Conservation (phyloP, 2,888 invertebrate species). For the Alsophila aescularia region DNA sequence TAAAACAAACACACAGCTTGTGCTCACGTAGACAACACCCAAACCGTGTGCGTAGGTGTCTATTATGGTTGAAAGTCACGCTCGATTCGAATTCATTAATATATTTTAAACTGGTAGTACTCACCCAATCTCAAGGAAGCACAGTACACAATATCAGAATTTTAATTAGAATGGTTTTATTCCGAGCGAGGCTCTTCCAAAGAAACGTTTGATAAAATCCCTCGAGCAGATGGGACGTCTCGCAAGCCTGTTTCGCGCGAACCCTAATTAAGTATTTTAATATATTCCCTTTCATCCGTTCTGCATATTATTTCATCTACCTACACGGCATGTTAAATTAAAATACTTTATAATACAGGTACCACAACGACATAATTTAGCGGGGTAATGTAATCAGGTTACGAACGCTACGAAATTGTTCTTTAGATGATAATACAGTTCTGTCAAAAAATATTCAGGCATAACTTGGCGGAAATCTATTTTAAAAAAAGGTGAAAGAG, state of each 20-base stretch:
- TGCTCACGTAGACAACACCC: conserved; percentile 43
- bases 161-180: conserved; percentile 70
- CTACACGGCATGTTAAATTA: conserved; percentile 56
- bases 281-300: conserved; percentile 68
- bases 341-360: conserved; percentile 40
- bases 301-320: conserved; percentile 54
- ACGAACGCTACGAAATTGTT: background rate
- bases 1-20: conserved; percentile 50
- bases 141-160: conserved; percentile 62
- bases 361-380: conserved; percentile 43
- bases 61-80: conserved; percentile 56
- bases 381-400: conserved; percentile 34
- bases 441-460: too few species aligned
- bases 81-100: conserved; percentile 53
- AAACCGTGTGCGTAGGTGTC: conserved; percentile 39
- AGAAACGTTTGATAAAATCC: conserved; percentile 65
- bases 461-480: too few species aligned
- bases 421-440: background rate
- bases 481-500: too few species aligned
- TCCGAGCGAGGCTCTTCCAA: conserved; percentile 57
- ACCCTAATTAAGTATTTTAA: conserved; percentile 78
- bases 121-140: conserved; percentile 27
- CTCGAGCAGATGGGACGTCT: conserved; percentile 59
- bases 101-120: conserved; percentile 49
- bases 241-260: conserved; percentile 57